Conservation (phyloP, 2,888 invertebrate genomes). For the Aleiodes alternator region DNA sequence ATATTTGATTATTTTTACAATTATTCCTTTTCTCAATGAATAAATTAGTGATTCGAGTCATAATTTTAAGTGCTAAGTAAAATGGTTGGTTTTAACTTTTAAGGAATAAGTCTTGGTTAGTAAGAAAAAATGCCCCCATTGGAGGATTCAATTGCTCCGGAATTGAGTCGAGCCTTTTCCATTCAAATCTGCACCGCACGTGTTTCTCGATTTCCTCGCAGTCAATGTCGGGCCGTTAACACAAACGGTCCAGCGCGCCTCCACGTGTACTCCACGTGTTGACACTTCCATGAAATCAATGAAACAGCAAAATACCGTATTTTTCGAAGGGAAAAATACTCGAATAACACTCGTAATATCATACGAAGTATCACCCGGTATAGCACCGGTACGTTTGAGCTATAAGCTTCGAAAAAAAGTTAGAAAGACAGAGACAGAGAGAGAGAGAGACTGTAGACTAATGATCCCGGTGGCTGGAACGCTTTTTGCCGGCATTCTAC, state of each 20-base stretch:
- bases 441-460: conserved; percentile 68
- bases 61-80: no score
- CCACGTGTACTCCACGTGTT: conserved; percentile 58
- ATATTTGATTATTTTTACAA: no score
- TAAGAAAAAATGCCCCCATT: no score
- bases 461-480: conserved; percentile 71
- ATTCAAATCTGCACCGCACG: conserved; percentile 20
- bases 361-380: conserved; percentile 66
- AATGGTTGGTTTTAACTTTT: no score
- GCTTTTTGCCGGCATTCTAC: conserved; percentile 75
- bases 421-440: no score
- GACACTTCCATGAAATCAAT: conserved; percentile 10
- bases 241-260: conserved; percentile 7
- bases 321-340: no score
- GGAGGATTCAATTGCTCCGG: neutral
- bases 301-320: neutral
- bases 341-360: conserved; percentile 16
- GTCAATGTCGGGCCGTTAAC: neutral
- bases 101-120: no score
- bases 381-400: conserved; percentile 61
- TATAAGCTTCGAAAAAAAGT: conserved; percentile 61
- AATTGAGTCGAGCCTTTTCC: neutral
- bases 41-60: no score
- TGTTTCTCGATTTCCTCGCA: conserved; percentile 5
- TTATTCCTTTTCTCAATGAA: no score